Conservation (phyloP, 2,888 invertebrate genomes). For the Helobdella robusta region DNA sequence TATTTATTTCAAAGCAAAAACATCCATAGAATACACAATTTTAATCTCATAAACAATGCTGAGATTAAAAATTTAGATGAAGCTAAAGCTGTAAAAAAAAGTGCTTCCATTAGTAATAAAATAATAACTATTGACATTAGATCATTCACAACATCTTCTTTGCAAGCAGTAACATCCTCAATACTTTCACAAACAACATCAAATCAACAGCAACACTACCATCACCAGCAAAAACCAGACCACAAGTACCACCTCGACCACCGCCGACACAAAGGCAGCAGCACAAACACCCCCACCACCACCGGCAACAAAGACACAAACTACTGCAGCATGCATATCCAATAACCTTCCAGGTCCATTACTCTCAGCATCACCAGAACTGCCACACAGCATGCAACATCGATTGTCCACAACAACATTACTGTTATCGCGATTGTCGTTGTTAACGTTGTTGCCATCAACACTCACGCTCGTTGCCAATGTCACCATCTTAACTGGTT, state of each 20-base stretch:
- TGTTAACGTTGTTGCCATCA: background rate
- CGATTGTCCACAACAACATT: conserved; percentile 54
- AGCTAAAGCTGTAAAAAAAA: background rate
- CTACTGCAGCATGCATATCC: conserved; percentile 21
- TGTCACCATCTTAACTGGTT: no score
- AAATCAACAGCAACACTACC: no score
- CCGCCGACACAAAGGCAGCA: no score
- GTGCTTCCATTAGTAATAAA: background rate
- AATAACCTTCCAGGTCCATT: conserved; percentile 76
- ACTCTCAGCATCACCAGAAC: conserved; percentile 75
- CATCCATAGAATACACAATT: background rate
- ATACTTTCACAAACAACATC: no score
- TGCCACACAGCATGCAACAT: conserved; percentile 78
- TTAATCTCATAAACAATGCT: background rate
- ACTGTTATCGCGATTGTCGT: background rate
- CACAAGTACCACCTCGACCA: no score
- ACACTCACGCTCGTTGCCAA: no score
- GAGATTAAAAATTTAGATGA: background rate
- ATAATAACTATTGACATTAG: no score
- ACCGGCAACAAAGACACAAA: no score
- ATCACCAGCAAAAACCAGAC: no score
- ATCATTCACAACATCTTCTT: no score
- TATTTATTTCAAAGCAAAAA: background rate
- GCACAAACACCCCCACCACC: no score
- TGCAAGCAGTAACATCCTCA: no score